Percentiles rank a stretch among this genome's conserved stretches.
Evolutionary conservation across 2,797 vertebrate species (phyloP).

Genomic region (Oceanodroma leucorhoa): DNA sequence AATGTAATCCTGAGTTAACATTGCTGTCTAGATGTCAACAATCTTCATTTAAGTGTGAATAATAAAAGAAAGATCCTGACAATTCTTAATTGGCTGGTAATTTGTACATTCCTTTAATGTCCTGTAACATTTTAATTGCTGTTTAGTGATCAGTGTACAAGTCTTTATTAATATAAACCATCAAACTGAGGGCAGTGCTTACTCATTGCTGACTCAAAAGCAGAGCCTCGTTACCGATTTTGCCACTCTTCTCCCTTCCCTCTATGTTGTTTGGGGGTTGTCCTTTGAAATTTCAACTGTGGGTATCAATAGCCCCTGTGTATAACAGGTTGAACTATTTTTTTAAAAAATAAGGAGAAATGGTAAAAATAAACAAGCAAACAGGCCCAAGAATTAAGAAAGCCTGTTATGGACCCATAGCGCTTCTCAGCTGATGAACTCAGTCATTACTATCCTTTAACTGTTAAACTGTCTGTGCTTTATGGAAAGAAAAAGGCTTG

Average conservation of each 20-base stretch:
- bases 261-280: not conserved
- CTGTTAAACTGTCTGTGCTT: not conserved
- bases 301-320: not conserved
- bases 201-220: not conserved
- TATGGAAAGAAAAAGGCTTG: not conserved
- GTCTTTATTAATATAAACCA: accelerated
- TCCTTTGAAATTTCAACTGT: not conserved
- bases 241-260: not conserved
- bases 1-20: not conserved
- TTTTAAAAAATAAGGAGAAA: not conserved
- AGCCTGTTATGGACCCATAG: not conserved
- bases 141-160: not conserved
- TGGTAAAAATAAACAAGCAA: not conserved
- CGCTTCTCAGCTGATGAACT: not conserved
- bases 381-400: not conserved
- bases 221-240: not conserved
- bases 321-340: not conserved
- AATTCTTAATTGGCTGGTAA: not conserved
- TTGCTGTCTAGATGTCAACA: not conserved
- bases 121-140: not conserved
- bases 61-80: not conserved
- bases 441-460: not conserved
- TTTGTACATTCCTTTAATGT: not conserved
- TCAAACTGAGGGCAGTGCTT: not conserved
- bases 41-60: not conserved